Base-by-base conservation (phyloP, 1,140 invertebrate species). In the Sycophaga agraensis region DNA sequence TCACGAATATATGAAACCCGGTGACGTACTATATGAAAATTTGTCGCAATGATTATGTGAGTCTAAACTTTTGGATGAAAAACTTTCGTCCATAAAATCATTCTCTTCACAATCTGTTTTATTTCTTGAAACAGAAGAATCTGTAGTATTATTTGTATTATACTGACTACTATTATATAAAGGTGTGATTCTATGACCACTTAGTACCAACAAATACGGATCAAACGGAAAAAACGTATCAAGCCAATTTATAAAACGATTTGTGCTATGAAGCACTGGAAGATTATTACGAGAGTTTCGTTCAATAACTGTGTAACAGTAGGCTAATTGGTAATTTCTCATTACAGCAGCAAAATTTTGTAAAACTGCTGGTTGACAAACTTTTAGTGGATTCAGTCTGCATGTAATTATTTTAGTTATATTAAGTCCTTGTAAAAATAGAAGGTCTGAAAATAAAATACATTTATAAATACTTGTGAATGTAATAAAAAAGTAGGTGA, bases 221-320 rank as follows among this genome's bases (percentile, higher is more conserved):
- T 92, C 91, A 80, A 93, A 94, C 0, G 92, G 91, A 68, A 92
- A 94, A 72, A 87, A 91, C 9, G 84, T 83, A 62, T 91, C 86
- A 0, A 91, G 66, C 24, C 69, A 74, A 21, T 81, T 77, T 51
- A 82, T 75, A 57, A 78, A 75, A 4, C 78, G 72, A 54, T 77
- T 75, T 0, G 71, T 55, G 17, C 78, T 80, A 74, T 78, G 72
- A 75, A 84, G 16, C 82, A 82, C 12, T 2, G 87, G 85, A 40
- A 94, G 71, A 22, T 84, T 84, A 16, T 83, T 85, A 37, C 91
- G 81, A 2, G 85, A 81, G 80, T 97, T 97, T 62, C 88, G 86
- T 70, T 97, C 92, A 35, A 97, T 90, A 43, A 97, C 84, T 1
- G 93, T 86, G 75, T 94, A 90, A 79, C 94, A 97, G 79, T 96